Base-by-base conservation (phyloP, 2,797 vertebrate species). In the Pangasius sanitwongsei region DNA sequence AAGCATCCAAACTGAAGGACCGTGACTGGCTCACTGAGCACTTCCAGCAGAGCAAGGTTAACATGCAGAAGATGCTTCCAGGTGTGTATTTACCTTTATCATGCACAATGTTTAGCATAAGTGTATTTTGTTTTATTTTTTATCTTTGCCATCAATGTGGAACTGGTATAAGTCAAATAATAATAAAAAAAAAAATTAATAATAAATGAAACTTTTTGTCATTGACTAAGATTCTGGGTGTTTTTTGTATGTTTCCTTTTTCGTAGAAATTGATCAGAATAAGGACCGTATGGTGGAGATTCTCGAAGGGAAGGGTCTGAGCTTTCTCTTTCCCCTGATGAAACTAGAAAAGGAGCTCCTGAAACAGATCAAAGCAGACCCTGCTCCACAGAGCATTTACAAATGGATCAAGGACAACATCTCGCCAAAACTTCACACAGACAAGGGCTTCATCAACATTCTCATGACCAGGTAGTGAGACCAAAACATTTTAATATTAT, bases 381-480 rank as follows among this genome's bases (percentile, higher is more conserved):
- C 98, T 89, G 98, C 98, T 92, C 98, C 98, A 92, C 98, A 99
- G 95, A 95, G 97, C 93, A 98, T 99, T 95, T 99, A 99, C 95
- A 99, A 99, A 95, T 99, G 98, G 98, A 99, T 99, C 94, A 99
- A 99, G 95, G 98, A 99, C 95, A 99, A 99, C 95, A 98, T 99
- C 95, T 99, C 98, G 90, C 98, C 97, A 91, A 99, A 97, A 95
- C 98, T 99, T 90, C 98, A 99, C 96, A 97, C 97, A 44, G 98
- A 99, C 95, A 99, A 98, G 96, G 98, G 98, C 96, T 99, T 99
- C 94, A 97, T 99, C 95, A 99, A 99, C 97, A 99, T 99, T 95
- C 97, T 99, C 95, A 98, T 99, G 97, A 99, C 98, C 94, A 99
- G 98, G 98, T 99, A 89, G 2, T 31, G 12, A 37, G 1, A 77